Evolutionary conservation across 2,797 vertebrate genomes (phyloP).

Genomic region (Tamandua tetradactyla): DNA sequence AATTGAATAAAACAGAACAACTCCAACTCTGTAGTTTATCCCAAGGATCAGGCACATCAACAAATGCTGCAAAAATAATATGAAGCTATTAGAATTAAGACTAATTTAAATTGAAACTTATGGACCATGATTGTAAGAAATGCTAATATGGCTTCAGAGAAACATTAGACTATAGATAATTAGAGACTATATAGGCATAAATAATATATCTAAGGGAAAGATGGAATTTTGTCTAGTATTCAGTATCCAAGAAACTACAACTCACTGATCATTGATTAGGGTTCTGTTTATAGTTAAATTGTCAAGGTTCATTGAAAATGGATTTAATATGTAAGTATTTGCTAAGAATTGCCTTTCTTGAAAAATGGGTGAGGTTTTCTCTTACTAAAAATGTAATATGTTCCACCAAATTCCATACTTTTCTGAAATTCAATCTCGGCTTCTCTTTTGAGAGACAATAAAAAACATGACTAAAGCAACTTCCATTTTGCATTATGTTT

Average conservation of each 20-base stretch:
- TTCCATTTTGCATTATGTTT: background rate
- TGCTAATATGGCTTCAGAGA: background rate
- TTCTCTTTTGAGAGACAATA: conserved; percentile 24
- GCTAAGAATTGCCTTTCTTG: background rate
- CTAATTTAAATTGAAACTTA: conserved; percentile 46
- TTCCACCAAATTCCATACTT: background rate
- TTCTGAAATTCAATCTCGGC: background rate
- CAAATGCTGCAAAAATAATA: conserved; percentile 56
- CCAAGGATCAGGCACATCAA: conserved; percentile 56
- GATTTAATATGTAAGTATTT: background rate
- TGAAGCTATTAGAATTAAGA: conserved; percentile 13
- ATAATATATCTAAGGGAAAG: background rate
- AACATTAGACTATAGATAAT: background rate
- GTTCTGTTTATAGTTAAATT: background rate
- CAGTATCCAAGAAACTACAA: background rate
- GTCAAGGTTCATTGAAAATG: background rate
- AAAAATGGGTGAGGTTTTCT: background rate
- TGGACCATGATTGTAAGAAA: conserved; percentile 61
- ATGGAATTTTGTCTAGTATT: background rate
- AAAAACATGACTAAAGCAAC: background rate
- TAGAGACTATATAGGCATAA: background rate
- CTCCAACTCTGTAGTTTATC: conserved; percentile 10
- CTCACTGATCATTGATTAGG: background rate
- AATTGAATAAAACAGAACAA: conserved; percentile 47
- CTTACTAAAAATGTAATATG: background rate